These are phyloP conservation scores for Aphaenogaster floridana DNA, from an alignment of 1,140 invertebrate genomes.

Conservation along the genomic window DNA sequence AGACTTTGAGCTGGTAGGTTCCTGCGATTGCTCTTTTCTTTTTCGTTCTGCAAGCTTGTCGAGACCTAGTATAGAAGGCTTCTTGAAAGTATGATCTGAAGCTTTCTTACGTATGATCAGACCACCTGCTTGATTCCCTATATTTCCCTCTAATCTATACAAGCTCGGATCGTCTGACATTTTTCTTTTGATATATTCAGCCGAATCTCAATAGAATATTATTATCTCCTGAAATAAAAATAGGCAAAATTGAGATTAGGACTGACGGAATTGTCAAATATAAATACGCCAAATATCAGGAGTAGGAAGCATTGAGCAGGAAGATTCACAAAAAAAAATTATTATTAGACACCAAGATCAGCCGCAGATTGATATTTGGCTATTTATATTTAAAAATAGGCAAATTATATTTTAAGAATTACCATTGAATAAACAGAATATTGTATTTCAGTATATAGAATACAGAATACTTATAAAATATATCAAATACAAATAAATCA, in stretches of 20 bases:
- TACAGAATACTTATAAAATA: background rate
- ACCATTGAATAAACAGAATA: background rate
- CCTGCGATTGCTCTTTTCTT: slow-evolving; percentile 87
- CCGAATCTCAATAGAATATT: background rate
- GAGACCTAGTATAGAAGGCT: slow-evolving; percentile 94
- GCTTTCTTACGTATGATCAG: slow-evolving; percentile 94
- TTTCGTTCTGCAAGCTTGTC: slow-evolving; percentile 95
- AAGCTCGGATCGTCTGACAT: slow-evolving; percentile 87
- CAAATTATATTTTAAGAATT: background rate
- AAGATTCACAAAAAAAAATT: too few species aligned
- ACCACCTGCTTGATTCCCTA: slow-evolving; percentile 91
- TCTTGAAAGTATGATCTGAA: slow-evolving; percentile 91
- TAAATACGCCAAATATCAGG: too few species aligned
- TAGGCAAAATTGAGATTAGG: background rate
- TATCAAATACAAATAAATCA: background rate
- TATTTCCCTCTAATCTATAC: slow-evolving; percentile 94
- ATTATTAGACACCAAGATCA: too few species aligned
- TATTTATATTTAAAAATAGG: background rate
- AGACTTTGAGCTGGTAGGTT: slow-evolving; percentile 75
- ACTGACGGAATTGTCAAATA: too few species aligned
- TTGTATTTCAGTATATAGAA: background rate
- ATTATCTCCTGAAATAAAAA: slow-evolving; percentile 33
- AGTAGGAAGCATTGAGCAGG: too few species aligned
- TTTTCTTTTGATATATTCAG: slow-evolving; percentile 18
- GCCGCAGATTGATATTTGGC: too few species aligned